phyloP scores from a whole-genome alignment of 2,888 invertebrate species.

The Dorcus parallelipipedus region DNA sequence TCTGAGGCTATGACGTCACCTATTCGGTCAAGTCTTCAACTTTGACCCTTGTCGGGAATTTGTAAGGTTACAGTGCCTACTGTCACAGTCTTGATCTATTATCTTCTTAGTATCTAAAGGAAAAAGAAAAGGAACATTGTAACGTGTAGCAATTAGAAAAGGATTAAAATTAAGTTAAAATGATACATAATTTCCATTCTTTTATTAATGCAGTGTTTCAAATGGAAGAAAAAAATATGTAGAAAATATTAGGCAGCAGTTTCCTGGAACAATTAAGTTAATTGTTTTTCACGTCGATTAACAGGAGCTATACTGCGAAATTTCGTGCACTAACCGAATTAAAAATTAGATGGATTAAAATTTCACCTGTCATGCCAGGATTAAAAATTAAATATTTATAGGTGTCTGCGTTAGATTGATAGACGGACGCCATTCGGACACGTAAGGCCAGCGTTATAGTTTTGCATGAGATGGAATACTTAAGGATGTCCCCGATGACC shows the following conservation, averaged over 20 bases:
- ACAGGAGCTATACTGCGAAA: not conserved
- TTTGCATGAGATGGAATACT: constrained; percentile 25
- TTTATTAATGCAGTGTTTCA: too few relatives aligned
- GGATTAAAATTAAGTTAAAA: too few relatives aligned
- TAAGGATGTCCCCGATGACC: constrained; percentile 40
- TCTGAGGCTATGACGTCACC: constrained; percentile 42
- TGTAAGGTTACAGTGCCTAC: constrained; percentile 11
- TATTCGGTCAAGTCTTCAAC: constrained; percentile 35
- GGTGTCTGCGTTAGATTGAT: constrained; percentile 25
- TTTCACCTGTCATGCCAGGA: constrained; percentile 9
- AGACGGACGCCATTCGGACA: constrained; percentile 13
- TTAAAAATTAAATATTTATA: constrained; percentile 30
- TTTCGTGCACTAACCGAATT: not conserved
- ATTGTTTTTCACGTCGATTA: constrained; percentile 4
- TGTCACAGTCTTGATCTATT: constrained; percentile 23
- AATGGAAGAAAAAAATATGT: constrained; percentile 7
- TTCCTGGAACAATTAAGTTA: not conserved
- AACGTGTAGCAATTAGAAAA: too few relatives aligned
- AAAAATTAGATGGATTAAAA: not conserved
- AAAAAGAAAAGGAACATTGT: too few relatives aligned
- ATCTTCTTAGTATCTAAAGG: not conserved
- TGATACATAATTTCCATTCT: too few relatives aligned
- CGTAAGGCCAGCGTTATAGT: constrained; percentile 22
- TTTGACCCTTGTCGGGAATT: constrained; percentile 22
- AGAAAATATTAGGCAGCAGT: not conserved